Evolutionary conservation across 2,888 invertebrate species (phyloP).

Genomic region (Cremastinae sp.): DNA sequence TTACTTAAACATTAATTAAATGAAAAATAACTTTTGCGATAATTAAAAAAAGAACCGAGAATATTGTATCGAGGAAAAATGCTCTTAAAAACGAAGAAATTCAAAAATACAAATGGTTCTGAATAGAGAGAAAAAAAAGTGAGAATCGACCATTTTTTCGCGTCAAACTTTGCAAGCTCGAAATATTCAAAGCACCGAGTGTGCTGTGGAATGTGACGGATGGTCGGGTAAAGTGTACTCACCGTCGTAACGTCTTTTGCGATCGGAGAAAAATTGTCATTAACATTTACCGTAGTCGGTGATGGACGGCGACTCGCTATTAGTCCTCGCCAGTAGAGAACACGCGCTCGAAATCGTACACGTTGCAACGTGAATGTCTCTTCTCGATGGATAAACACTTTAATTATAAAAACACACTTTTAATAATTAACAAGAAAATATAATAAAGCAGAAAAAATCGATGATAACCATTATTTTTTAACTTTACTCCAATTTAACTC

Average conservation of each 20-base stretch:
- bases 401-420: not conserved
- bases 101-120: too few relatives aligned
- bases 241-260: conserved; percentile 4
- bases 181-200: not conserved
- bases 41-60: not conserved
- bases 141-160: too few relatives aligned
- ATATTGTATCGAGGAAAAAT: not conserved
- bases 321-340: conserved; percentile 16
- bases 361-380: conserved; percentile 6
- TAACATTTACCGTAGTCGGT: conserved; percentile 39
- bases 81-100: too few relatives aligned
- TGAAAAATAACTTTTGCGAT: not conserved
- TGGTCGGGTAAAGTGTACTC: conserved; percentile 11
- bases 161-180: not conserved
- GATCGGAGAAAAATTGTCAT: conserved; percentile 49
- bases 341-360: not conserved
- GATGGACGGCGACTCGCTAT: conserved; percentile 18
- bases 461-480: too few relatives aligned
- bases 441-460: too few relatives aligned
- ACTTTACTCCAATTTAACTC: too few relatives aligned
- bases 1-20: conserved; percentile 1
- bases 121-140: too few relatives aligned
- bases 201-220: conserved; percentile 40
- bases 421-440: not conserved
- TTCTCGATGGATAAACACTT: not conserved